Percentiles rank a stretch among this genome's conserved stretches.
Evolutionary conservation across 2,888 invertebrate species (phyloP).

Genomic region (Lasioglossum morio): DNA sequence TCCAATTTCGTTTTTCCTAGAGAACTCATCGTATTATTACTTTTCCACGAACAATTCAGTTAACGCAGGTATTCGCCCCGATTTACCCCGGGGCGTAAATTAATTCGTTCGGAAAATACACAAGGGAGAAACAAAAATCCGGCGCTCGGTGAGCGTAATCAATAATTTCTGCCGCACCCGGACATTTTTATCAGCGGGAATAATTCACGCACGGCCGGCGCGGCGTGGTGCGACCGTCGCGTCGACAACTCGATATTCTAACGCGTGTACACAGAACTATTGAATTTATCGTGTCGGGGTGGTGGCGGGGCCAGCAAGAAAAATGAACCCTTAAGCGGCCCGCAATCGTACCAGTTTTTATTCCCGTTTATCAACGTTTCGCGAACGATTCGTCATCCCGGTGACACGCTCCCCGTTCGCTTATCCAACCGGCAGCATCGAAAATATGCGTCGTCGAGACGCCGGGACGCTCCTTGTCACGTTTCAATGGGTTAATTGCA

Average conservation of each 20-base stretch:
- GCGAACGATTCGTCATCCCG: conserved; percentile 47
- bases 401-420: conserved; percentile 18
- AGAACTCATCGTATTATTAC: neutral
- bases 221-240: neutral
- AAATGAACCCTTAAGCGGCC: conserved; percentile 48
- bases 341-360: conserved; percentile 46
- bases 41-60: neutral
- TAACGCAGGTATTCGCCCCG: neutral
- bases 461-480: conserved; percentile 53
- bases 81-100: neutral
- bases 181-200: conserved; percentile 40
- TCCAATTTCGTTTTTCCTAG: neutral
- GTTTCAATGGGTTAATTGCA: conserved; percentile 63
- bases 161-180: conserved; percentile 37
- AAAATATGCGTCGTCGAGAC: conserved; percentile 14
- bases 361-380: conserved; percentile 47
- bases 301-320: conserved; percentile 19
- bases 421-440: conserved; percentile 26
- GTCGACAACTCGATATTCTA: conserved; percentile 26
- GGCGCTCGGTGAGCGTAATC: conserved; percentile 2
- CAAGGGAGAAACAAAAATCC: conserved; percentile 2
- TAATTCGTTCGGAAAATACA: conserved; percentile 6
- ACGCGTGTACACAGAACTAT: conserved; percentile 6
- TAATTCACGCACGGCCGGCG: conserved; percentile 28
- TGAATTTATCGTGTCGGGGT: conserved; percentile 33